A percentile compares a stretch with the other conserved stretches of the same genome.
phyloP scores from a whole-genome alignment of 2,797 vertebrate species.

The Pseudomugil tenellus region DNA sequence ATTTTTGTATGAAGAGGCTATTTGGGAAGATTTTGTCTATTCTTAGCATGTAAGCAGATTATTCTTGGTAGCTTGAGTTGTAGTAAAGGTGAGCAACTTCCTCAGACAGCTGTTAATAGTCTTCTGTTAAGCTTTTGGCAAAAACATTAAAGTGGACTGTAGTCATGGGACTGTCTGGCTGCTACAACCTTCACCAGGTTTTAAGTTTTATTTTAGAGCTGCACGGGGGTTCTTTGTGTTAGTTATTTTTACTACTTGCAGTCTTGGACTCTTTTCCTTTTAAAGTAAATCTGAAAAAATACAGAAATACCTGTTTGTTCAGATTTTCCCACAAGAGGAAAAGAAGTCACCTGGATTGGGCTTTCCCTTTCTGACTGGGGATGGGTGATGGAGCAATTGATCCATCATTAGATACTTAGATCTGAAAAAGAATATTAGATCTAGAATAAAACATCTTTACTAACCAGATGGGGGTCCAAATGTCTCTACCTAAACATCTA shows the following conservation, averaged over 20 bases:
- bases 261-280: neutral
- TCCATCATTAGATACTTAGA: neutral
- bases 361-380: neutral
- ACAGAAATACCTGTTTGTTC: neutral
- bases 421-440: neutral
- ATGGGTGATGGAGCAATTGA: neutral
- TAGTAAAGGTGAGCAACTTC: constrained; percentile 28
- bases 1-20: constrained; percentile 25
- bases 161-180: neutral
- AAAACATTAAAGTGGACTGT: constrained; percentile 3
- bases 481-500: neutral
- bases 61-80: constrained; percentile 42
- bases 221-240: neutral
- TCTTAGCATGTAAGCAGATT: constrained; percentile 43
- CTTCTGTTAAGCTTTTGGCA: constrained; percentile 10
- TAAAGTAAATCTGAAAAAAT: neutral
- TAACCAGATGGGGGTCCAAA: neutral
- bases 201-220: neutral
- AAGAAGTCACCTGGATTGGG: neutral
- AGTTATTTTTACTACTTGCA: neutral
- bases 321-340: neutral
- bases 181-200: neutral
- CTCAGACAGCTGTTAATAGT: constrained; percentile 39
- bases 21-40: constrained; percentile 46
- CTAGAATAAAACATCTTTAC: neutral